Evolutionary conservation across 2,888 invertebrate genomes (phyloP).

Genomic region (Abrostola tripartita): DNA sequence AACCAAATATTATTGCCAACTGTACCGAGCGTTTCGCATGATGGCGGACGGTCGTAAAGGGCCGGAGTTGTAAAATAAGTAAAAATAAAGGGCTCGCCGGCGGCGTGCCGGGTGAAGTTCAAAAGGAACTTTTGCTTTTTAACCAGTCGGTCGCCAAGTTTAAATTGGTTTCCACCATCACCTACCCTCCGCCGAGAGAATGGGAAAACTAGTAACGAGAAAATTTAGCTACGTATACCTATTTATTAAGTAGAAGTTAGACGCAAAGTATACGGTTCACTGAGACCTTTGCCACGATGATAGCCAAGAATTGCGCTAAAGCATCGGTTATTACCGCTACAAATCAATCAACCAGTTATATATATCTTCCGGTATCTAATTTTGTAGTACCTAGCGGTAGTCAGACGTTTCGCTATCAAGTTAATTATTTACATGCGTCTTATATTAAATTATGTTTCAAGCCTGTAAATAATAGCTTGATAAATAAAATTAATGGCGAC

Average conservation of each 20-base stretch:
- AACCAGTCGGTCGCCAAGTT: slow-evolving; percentile 84
- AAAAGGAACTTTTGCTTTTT: slow-evolving; percentile 84
- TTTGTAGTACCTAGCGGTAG: slow-evolving; percentile 22
- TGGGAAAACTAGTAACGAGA: slow-evolving; percentile 78
- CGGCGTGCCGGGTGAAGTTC: slow-evolving; percentile 75
- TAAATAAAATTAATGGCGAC: slow-evolving; percentile 48
- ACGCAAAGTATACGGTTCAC: slow-evolving; percentile 21
- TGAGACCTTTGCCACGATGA: slow-evolving; percentile 39
- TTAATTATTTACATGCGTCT: slow-evolving; percentile 42
- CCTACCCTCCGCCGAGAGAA: slow-evolving; percentile 68
- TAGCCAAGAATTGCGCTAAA: slow-evolving; percentile 45
- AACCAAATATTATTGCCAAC: slow-evolving; percentile 65
- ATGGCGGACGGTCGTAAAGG: slow-evolving; percentile 76
- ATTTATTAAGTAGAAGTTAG: slow-evolving; percentile 61
- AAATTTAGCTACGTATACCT: slow-evolving; percentile 64
- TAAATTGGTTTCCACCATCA: slow-evolving; percentile 82
- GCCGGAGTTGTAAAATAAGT: slow-evolving; percentile 77
- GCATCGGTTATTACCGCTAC: slow-evolving; percentile 39
- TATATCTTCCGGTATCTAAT: slow-evolving; percentile 51
- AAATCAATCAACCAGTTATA: slow-evolving; percentile 48
- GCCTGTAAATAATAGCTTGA: slow-evolving; percentile 33
- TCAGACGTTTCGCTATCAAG: slow-evolving; percentile 37
- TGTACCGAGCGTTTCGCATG: slow-evolving; percentile 71
- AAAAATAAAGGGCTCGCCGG: slow-evolving; percentile 76
- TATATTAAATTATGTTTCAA: slow-evolving; percentile 44